Evolutionary conservation across 1,140 invertebrate species (phyloP), one percentile per base, ranked within the genome.

Genomic region (Trichonephila clavipes): DNA sequence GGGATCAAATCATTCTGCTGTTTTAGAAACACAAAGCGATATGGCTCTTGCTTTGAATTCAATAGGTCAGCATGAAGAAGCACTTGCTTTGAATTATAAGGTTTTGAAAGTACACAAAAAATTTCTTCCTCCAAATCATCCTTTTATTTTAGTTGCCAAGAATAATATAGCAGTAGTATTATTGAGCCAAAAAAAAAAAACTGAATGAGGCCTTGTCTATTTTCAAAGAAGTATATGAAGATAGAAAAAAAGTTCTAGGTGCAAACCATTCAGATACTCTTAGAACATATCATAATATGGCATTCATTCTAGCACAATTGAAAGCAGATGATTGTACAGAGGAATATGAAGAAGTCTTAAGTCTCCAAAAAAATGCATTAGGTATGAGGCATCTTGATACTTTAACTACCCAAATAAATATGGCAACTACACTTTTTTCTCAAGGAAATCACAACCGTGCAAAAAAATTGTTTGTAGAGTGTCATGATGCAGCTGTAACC

Each of bases 201-300:
- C 10, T 19, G 5, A 51, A 77, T 19, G 90, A 94, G 86, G 92
- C 94, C 51, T 61, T 91, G 34, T 12, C 5, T 12, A 85, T 95
- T 18, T 95, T 81, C 88, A 88, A 94, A 94, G 62, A 94, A 83
- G 94, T 95, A 34, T 95, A 94, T 40, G 85, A 95, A 64, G 94
- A 87, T 6, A 94, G 91, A n/a, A 95, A 94, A 88, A 92, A 81
- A 24, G 77, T 94, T 58, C 91, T 95, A 64, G 95, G 95, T 12
- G 14, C 34, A 16, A 88, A 94, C 90, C 94, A 95, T 92, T 58
- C 94, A 24, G 95, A 95, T 89, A 95, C 95, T 59, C 81, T 95
- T 24, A 95, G 93, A 90, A 94, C 95, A 8, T 94, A 89, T 34
- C 28, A 86, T 91, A 92, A 88, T 61, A 94, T 95, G 44, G 83